These are phyloP conservation scores for Sebastes umbrosus DNA, from an alignment of 2,797 vertebrate genomes.

Conservation along the genomic window DNA sequence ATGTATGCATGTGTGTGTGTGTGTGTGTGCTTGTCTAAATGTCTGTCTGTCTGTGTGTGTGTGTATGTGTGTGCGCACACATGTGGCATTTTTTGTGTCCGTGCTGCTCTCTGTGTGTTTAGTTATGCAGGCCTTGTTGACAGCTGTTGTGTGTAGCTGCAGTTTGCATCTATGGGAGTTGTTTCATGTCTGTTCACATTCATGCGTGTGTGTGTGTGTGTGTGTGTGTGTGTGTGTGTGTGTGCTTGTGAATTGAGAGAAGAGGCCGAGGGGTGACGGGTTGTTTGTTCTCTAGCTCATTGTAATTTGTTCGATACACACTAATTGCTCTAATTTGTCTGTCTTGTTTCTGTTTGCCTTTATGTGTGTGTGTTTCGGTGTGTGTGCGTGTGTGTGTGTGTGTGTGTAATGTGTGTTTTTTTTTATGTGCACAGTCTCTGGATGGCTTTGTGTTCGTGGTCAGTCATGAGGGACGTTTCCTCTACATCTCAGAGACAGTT, in stretches of 20 bases:
- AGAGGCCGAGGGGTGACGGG: constrained; percentile 69
- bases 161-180: constrained; percentile 43
- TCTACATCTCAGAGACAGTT: constrained; percentile 94
- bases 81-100: constrained; percentile 24
- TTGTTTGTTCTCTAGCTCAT: constrained; percentile 77
- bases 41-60: background rate
- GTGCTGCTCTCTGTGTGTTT: constrained; percentile 45
- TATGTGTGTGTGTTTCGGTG: constrained; percentile 42
- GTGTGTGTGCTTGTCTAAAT: background rate
- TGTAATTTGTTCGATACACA: constrained; percentile 80
- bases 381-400: constrained; percentile 7
- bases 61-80: background rate
- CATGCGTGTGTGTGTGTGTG: constrained; percentile 1
- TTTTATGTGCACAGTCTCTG: constrained; percentile 83
- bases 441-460: constrained; percentile 93
- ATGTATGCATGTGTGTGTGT: constrained; percentile 13
- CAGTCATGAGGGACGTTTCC: constrained; percentile 91
- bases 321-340: constrained; percentile 83
- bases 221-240: background rate
- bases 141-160: constrained; percentile 57
- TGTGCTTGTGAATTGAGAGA: constrained; percentile 53
- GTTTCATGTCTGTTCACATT: constrained; percentile 55
- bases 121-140: constrained; percentile 57
- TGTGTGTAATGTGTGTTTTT: constrained; percentile 20
- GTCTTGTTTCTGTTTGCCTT: constrained; percentile 77